phyloP scores from a whole-genome alignment of 2,888 invertebrate genomes.

The Cryptus armator region DNA sequence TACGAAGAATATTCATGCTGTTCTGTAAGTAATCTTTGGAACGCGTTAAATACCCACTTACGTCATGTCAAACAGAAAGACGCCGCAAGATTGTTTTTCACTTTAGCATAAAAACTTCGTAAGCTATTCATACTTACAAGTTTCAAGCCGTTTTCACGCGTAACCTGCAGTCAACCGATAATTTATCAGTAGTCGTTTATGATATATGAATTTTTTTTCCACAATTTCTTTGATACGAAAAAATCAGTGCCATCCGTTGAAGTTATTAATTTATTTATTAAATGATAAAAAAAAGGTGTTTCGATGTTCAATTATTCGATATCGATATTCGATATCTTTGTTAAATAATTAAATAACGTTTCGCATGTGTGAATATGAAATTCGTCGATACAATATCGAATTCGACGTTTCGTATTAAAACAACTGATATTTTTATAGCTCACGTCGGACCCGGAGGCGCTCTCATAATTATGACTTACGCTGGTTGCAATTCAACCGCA shows the following conservation, averaged over 20 bases:
- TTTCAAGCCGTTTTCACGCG: not conserved
- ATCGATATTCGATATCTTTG: no score
- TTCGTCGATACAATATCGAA: no score
- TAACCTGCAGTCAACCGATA: not conserved
- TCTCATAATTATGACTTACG: conserved; percentile 84
- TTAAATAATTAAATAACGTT: no score
- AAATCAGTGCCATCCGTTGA: not conserved
- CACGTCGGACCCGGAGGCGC: conserved; percentile 86
- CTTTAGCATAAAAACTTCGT: conserved; percentile 4
- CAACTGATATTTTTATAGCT: conserved; percentile 72
- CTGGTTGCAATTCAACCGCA: conserved; percentile 77
- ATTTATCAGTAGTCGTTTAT: not conserved
- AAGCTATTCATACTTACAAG: not conserved
- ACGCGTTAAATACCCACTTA: conserved; percentile 5
- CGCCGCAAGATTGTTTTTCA: conserved; percentile 6
- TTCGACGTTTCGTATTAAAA: not conserved
- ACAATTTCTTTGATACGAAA: not conserved
- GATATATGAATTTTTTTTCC: not conserved
- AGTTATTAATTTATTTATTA: no score
- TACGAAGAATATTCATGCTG: conserved; percentile 82
- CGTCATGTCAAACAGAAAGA: conserved; percentile 12
- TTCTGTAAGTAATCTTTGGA: conserved; percentile 79
- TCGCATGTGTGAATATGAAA: no score
- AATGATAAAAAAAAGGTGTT: no score
- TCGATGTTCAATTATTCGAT: no score